phyloP scores from a whole-genome alignment of 1,140 invertebrate genomes.

The Nasonia vitripennis region DNA sequence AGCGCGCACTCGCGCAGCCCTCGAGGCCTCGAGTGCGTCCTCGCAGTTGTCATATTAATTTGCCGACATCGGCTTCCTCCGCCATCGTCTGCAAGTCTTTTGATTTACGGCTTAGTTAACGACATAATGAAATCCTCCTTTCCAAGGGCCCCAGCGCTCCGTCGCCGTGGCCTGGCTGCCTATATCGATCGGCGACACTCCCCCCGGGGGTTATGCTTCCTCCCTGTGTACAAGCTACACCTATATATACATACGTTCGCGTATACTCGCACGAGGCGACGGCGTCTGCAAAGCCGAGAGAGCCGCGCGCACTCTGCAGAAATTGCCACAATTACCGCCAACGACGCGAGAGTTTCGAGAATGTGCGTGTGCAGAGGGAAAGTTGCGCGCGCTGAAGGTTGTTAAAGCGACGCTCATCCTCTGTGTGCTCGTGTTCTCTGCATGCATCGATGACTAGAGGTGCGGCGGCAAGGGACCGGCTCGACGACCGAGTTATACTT shows the following conservation, averaged over 20 bases:
- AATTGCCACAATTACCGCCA: constrained; percentile 33
- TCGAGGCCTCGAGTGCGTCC: not conserved
- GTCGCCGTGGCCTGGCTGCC: not conserved
- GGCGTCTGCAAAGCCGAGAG: not conserved
- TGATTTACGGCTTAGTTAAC: constrained; percentile 43
- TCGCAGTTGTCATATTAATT: constrained; percentile 34
- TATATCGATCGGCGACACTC: constrained; percentile 14
- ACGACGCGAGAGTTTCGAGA: not conserved
- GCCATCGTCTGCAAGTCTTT: constrained; percentile 18
- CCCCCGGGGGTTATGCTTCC: not conserved
- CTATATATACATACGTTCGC: no score
- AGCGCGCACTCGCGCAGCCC: not conserved
- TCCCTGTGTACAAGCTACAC: not conserved
- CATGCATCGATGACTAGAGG: not conserved
- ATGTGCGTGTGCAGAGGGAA: not conserved
- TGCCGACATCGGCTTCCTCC: not conserved
- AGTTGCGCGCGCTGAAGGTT: not conserved
- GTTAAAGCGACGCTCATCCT: not conserved
- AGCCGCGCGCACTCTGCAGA: not conserved
- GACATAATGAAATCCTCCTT: constrained; percentile 46
- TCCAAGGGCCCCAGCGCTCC: not conserved
- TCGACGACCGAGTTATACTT: not conserved
- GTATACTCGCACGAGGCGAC: not conserved
- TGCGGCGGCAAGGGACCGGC: no score
- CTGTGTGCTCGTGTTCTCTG: no score